These are phyloP conservation scores for Oscheius myriophilus DNA, from an alignment of 2,888 invertebrate species.

Conservation along the genomic window DNA sequence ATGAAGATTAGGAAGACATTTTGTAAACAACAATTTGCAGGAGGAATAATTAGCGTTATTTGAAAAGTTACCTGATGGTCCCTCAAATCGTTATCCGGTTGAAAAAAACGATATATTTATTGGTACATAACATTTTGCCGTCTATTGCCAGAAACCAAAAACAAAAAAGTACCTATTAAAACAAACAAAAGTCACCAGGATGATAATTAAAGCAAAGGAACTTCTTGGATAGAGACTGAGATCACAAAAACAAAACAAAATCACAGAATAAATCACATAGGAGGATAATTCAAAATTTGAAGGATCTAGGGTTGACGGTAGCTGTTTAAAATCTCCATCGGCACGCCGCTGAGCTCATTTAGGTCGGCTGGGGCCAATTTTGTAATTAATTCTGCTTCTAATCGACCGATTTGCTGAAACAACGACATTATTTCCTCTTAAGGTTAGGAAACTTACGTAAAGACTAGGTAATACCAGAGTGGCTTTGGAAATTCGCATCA, in stretches of 20 bases:
- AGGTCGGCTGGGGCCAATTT: slow-evolving; percentile 49
- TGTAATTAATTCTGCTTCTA: slow-evolving; percentile 52
- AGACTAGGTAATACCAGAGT: slow-evolving; percentile 55
- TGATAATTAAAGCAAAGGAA: slow-evolving; percentile 9
- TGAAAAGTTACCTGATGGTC: too few species aligned
- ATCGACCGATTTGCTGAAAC: slow-evolving; percentile 57
- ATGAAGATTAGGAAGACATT: too few species aligned
- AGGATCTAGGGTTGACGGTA: slow-evolving; percentile 25
- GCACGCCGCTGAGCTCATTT: slow-evolving; percentile 49
- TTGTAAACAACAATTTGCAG: too few species aligned
- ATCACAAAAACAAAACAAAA: background rate
- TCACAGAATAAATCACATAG: background rate
- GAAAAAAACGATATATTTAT: too few species aligned
- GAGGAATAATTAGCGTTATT: too few species aligned
- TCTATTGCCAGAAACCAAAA: too few species aligned
- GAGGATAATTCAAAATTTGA: background rate
- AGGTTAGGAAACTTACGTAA: slow-evolving; percentile 39
- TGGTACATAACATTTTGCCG: too few species aligned
- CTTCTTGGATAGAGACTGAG: background rate
- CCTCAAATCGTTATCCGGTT: too few species aligned
- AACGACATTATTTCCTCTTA: background rate
- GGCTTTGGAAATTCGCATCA: slow-evolving; percentile 44
- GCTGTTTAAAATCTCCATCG: slow-evolving; percentile 50
- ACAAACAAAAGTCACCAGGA: too few species aligned
- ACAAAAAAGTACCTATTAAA: too few species aligned